Conservation (phyloP, 1,140 invertebrate genomes). For the Bombus superbus region DNA sequence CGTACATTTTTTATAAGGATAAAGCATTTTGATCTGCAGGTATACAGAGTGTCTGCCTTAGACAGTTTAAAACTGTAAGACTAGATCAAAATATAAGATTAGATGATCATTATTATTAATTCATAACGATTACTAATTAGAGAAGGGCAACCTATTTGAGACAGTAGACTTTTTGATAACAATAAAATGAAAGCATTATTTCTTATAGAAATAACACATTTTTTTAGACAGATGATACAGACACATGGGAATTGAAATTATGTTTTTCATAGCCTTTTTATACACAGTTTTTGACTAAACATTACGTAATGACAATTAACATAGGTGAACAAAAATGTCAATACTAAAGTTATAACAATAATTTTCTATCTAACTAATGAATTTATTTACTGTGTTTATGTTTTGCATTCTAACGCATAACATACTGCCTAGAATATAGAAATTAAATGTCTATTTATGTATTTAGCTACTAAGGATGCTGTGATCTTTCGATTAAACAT, state of each 20-base stretch:
- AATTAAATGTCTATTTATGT: conserved; percentile 39
- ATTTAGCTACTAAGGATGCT: conserved; percentile 39
- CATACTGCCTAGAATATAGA: conserved; percentile 4
- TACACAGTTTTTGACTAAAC: conserved; percentile 1
- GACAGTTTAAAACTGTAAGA: background rate
- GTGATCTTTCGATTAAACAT: conserved; percentile 43
- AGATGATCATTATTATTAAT: background rate
- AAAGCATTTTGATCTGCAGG: conserved; percentile 7
- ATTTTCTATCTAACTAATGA: conserved; percentile 15
- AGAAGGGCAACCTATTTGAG: background rate
- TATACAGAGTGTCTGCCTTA: conserved; percentile 4
- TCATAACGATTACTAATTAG: background rate
- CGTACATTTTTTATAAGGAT: conserved; percentile 25
- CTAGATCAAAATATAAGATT: background rate
- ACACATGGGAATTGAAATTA: conserved; percentile 10
- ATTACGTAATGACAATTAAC: background rate
- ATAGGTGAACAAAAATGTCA: conserved; percentile 5
- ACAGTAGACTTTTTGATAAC: background rate
- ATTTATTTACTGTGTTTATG: conserved; percentile 7
- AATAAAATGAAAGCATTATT: conserved; percentile 6
- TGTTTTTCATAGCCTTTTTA: background rate
- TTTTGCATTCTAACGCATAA: conserved; percentile 16
- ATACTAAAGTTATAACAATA: conserved; percentile 5
- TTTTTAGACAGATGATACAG: background rate
- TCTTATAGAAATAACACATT: background rate